Evolutionary conservation across 2,113 vertebrate genomes (phyloP).

Genomic region (Vidua macroura): DNA sequence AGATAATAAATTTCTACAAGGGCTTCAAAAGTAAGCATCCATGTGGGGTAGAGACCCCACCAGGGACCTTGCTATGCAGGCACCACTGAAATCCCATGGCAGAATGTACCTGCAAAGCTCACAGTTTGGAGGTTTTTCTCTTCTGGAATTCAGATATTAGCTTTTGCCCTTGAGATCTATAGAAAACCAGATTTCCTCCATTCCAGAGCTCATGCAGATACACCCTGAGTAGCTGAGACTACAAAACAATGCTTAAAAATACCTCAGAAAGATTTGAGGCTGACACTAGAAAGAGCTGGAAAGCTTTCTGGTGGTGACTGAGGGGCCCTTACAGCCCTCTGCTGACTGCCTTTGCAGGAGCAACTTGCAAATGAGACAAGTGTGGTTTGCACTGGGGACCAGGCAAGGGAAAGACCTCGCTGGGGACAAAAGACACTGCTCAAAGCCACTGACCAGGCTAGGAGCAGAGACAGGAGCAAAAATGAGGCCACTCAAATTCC

Average conservation of each 20-base stretch:
- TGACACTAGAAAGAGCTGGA: not conserved
- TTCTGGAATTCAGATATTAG: not conserved
- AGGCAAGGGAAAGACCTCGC: not conserved
- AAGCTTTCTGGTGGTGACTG: not conserved
- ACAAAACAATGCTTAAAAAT: not conserved
- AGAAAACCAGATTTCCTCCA: conserved; percentile 17
- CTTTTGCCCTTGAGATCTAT: not conserved
- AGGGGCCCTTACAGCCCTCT: not conserved
- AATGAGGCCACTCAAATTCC: not conserved
- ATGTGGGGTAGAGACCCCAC: not conserved
- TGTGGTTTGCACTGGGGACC: accelerated
- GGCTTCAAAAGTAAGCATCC: not conserved
- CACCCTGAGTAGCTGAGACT: not conserved
- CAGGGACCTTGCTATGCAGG: not conserved
- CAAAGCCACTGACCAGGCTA: not conserved
- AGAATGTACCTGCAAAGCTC: not conserved
- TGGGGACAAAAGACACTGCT: not conserved
- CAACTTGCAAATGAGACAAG: accelerated
- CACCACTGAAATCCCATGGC: not conserved
- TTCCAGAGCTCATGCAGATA: not conserved
- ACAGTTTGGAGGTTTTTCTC: not conserved
- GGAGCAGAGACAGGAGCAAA: not conserved
- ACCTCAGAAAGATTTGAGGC: not conserved
- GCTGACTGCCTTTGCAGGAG: not conserved
- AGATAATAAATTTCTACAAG: not conserved